A percentile compares a stretch with the other conserved stretches of the same genome.
Conservation (phyloP, 2,797 vertebrate genomes). For the Odontamblyopus lacepedii region DNA sequence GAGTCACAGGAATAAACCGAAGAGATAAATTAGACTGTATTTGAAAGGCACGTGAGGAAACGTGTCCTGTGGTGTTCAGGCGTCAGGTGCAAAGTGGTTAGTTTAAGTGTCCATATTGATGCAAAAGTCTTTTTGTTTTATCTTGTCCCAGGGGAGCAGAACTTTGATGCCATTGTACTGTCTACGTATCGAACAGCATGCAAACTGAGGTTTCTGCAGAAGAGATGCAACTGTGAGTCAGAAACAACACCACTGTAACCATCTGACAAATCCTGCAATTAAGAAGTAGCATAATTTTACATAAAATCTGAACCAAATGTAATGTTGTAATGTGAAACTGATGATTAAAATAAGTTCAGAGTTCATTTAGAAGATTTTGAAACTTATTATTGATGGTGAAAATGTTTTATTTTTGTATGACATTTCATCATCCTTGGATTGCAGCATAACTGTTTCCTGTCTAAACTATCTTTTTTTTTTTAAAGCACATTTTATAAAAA, state of each 20-base stretch:
- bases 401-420: background rate
- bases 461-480: no score
- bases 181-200: slow-evolving; percentile 93
- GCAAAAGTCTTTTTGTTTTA: slow-evolving; percentile 8
- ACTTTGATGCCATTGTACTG: slow-evolving; percentile 89
- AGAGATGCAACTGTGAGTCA: slow-evolving; percentile 91
- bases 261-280: background rate
- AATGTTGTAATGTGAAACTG: background rate
- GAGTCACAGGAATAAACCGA: slow-evolving; percentile 62
- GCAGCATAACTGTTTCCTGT: background rate
- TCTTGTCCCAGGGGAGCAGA: slow-evolving; percentile 81
- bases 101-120: background rate
- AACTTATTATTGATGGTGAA: no score
- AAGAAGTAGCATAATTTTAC: background rate
- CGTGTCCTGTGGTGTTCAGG: background rate
- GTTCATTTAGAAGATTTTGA: background rate
- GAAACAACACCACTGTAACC: background rate
- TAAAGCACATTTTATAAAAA: no score
- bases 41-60: background rate
- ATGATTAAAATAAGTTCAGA: background rate
- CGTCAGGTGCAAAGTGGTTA: background rate
- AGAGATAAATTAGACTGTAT: background rate
- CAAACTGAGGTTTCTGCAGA: slow-evolving; percentile 92
- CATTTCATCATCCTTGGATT: background rate
- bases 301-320: no score